A percentile compares a stretch with the other conserved stretches of the same genome.
Conservation (phyloP, 2,888 invertebrate species). For the Meloe dianella region DNA sequence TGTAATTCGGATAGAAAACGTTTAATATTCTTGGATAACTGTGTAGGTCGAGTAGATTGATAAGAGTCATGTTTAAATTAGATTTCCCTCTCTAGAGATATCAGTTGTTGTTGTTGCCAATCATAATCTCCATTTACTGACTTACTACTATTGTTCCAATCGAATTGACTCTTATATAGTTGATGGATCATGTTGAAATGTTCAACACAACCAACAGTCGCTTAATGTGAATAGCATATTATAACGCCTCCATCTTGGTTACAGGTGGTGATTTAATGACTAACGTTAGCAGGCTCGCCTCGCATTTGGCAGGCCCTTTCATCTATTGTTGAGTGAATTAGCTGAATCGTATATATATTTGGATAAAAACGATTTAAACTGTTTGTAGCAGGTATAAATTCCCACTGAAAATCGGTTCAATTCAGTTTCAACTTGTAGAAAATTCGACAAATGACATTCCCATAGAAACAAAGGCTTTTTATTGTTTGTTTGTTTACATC, state of each 20-base stretch:
- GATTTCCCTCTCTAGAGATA: not conserved
- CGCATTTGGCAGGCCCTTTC: not conserved
- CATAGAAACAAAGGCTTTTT: too few relatives aligned
- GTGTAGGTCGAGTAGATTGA: not conserved
- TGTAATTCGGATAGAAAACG: too few relatives aligned
- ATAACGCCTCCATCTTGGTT: not conserved
- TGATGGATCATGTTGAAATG: not conserved
- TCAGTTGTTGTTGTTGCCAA: not conserved
- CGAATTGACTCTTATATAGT: not conserved
- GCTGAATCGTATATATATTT: not conserved
- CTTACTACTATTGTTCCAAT: not conserved
- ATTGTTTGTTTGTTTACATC: too few relatives aligned
- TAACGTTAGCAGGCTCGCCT: not conserved
- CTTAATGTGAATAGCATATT: not conserved
- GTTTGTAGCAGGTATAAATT: too few relatives aligned
- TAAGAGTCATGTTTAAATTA: not conserved
- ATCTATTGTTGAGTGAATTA: not conserved
- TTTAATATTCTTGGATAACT: too few relatives aligned
- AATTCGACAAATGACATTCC: too few relatives aligned
- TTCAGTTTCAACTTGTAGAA: too few relatives aligned
- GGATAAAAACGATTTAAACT: too few relatives aligned
- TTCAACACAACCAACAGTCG: too few relatives aligned
- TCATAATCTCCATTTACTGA: too few relatives aligned
- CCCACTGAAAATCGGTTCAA: too few relatives aligned
- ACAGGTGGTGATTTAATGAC: slow-evolving; percentile 1